A percentile compares a stretch with the other conserved stretches of the same genome.
Evolutionary conservation across 1,140 invertebrate species (phyloP).

Genomic region (Platorchestia sp.): DNA sequence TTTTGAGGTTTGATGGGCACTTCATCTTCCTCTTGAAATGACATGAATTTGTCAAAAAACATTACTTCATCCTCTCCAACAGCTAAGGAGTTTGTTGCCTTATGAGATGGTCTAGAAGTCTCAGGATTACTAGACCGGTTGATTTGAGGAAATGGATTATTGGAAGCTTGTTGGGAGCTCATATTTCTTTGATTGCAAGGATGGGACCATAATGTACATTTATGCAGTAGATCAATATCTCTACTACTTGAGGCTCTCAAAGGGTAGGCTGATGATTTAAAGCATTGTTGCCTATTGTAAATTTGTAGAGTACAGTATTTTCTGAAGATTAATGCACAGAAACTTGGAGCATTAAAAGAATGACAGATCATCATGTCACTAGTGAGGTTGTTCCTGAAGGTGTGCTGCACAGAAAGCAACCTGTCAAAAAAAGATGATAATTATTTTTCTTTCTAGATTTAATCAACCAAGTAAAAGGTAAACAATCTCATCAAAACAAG

Average conservation of each 20-base stretch:
- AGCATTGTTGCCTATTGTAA: background rate
- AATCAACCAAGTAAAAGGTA: background rate
- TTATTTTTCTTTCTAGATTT: background rate
- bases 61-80: background rate
- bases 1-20: background rate
- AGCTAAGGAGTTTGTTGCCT: background rate
- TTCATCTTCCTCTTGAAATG: background rate
- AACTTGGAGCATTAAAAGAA: background rate
- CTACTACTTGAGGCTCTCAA: background rate
- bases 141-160: background rate
- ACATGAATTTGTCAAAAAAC: conserved; percentile 31
- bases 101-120: background rate
- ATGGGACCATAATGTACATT: background rate
- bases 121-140: background rate
- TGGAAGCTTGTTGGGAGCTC: background rate
- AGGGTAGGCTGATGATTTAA: background rate
- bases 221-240: background rate
- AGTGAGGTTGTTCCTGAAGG: background rate
- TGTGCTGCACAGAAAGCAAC: background rate
- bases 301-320: background rate
- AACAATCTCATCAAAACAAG: background rate
- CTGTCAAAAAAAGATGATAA: background rate
- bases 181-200: background rate
- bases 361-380: background rate
- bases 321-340: background rate